Evolutionary conservation across 2,888 invertebrate species (phyloP), one percentile per base, ranked within the genome.

Genomic region (Oegoconia quadripuncta): DNA sequence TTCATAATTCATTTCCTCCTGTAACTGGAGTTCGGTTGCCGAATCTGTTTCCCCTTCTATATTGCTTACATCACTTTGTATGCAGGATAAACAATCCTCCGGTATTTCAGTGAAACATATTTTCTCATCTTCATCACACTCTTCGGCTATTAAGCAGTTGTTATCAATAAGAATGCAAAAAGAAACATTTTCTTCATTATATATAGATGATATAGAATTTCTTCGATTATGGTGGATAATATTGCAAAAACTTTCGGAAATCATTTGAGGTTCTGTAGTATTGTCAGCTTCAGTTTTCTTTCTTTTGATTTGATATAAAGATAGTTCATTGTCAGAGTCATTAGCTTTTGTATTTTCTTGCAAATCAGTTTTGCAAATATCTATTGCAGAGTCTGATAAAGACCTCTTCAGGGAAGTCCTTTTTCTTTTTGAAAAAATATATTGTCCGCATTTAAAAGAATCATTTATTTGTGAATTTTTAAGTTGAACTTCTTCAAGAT

Each of bases 111-210:
- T 64, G 36, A 65, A 76, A 53, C 74, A 76, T 37, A 77, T 55
- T 57, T 81, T 80, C 35, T 68, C 66, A 29, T 56, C 50, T 22
- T 64, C 72, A 18, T 67, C 73, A 44, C 57, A 66, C 58, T 75
- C 82, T 54, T 79, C 76, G 2, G 74, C 58, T 48, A 84, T 66
- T 47, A 84, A 74, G 44, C 79, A 77, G 47, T 74, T 67, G 47
- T 84, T 66, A 42, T 82, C 81, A 46, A 86, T 83, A 29, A 83
- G 57, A 47, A 87, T 86, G 52, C 83, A 86, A 58, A 80, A 74
- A 0, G 81, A 78, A 20, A 86, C 70, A 63, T 76, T 76, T 42
- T 78, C 76, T 52, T 76, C 80, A 39, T 75, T 74, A 51, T 72
- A 76, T 29, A 75, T 50, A 26, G 80, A 65, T 23, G 82, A 78